Evolutionary conservation across 1,140 invertebrate genomes (phyloP).

Genomic region (Druon quercuslanigerum): DNA sequence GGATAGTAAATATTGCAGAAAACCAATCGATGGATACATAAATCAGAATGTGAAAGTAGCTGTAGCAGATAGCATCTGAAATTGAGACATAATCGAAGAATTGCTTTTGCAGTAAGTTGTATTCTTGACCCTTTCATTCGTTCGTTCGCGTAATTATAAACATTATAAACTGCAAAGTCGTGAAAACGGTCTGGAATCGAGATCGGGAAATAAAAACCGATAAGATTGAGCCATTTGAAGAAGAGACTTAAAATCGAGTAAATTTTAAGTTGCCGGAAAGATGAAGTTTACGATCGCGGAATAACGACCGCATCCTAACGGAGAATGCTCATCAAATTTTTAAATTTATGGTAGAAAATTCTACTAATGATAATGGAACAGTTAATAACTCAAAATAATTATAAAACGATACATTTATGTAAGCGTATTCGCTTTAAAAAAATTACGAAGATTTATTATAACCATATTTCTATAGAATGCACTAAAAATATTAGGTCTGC

Average conservation of each 20-base stretch:
- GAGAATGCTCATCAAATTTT: conserved; percentile 11
- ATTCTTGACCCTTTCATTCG: conserved; percentile 8
- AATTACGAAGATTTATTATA: too few species aligned
- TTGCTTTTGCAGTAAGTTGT: conserved; percentile 1
- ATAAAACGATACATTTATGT: too few species aligned
- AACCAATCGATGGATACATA: conserved; percentile 3
- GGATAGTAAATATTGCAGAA: conserved; percentile 13
- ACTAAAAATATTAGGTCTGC: too few species aligned
- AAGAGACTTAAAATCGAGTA: background rate
- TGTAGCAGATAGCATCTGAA: conserved; percentile 26
- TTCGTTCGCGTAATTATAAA: background rate
- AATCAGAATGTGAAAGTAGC: conserved; percentile 22
- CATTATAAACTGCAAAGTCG: background rate
- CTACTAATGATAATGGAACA: too few species aligned
- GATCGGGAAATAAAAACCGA: background rate
- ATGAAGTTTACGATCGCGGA: background rate
- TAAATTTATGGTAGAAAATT: background rate
- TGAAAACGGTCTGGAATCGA: background rate
- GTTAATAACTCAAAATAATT: too few species aligned
- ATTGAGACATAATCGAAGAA: conserved; percentile 29
- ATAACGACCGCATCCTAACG: background rate
- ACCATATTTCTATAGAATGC: too few species aligned
- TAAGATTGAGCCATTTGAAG: conserved; percentile 8
- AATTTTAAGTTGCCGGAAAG: background rate
- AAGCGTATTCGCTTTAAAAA: too few species aligned